Evolutionary conservation across 2,888 invertebrate species (phyloP).

Genomic region (Drosophila algonquin): DNA sequence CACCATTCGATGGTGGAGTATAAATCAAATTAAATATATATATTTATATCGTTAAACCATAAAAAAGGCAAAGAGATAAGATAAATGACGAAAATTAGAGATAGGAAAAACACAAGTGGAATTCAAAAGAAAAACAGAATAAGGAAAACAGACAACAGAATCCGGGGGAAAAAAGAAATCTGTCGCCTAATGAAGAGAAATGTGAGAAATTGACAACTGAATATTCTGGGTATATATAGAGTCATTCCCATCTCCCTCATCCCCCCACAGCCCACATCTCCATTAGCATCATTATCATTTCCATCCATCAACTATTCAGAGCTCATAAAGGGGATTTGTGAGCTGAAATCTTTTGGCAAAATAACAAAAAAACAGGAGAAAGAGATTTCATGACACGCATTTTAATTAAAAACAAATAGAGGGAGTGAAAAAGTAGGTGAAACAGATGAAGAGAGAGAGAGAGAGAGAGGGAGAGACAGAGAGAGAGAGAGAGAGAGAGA

Average conservation of each 20-base stretch:
- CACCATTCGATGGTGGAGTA: neutral
- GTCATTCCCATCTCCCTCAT: constrained; percentile 35
- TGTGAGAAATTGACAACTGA: constrained; percentile 45
- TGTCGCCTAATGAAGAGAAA: constrained; percentile 39
- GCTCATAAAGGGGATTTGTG: constrained; percentile 60
- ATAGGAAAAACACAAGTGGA: constrained; percentile 2
- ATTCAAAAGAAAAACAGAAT: neutral
- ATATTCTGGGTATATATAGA: constrained; percentile 30
- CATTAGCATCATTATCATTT: constrained; percentile 32
- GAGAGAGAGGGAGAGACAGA: neutral
- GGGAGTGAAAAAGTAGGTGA: constrained; percentile 34
- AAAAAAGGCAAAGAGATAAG: constrained; percentile 21
- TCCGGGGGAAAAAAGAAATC: constrained; percentile 5
- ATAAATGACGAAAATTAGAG: constrained; percentile 23
- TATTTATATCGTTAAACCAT: constrained; percentile 27
- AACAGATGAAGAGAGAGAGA: neutral
- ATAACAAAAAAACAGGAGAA: constrained; percentile 32
- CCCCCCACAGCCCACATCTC: constrained; percentile 28
- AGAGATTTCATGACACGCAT: constrained; percentile 73
- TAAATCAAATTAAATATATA: constrained; percentile 32
- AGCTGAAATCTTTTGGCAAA: constrained; percentile 57
- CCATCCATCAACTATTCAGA: constrained; percentile 65
- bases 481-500: neutral
- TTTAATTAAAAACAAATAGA: constrained; percentile 77
- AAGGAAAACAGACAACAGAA: too few relatives aligned